Percentiles rank a stretch among this genome's conserved stretches.
phyloP scores from a whole-genome alignment of 2,797 vertebrate genomes.

The Remorina albescens region DNA sequence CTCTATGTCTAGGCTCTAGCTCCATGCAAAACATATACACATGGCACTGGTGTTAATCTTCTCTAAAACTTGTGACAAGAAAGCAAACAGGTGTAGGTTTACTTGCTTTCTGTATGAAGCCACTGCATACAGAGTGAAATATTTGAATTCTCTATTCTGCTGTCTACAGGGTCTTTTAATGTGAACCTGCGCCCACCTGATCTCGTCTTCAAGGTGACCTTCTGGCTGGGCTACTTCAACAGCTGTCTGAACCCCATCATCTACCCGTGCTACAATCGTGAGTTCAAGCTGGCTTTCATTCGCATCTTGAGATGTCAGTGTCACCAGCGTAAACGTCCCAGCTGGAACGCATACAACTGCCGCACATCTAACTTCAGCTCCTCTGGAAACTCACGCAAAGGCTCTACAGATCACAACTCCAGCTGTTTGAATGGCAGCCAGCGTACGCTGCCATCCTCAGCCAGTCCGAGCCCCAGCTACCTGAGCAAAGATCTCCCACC shows the following conservation, averaged over 20 bases:
- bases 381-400: conserved; percentile 86
- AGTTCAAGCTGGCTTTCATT: conserved; percentile 97
- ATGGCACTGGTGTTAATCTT: too few species aligned
- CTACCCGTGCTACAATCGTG: conserved; percentile 97
- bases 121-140: background rate
- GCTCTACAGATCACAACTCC: conserved; percentile 89
- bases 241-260: conserved; percentile 98
- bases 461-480: conserved; percentile 90
- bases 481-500: conserved; percentile 83
- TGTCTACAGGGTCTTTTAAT: conserved; percentile 90
- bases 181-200: conserved; percentile 90
- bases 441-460: conserved; percentile 90
- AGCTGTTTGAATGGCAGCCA: conserved; percentile 92
- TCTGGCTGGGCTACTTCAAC: conserved; percentile 99
- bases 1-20: background rate
- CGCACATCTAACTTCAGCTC: conserved; percentile 90
- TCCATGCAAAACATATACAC: background rate
- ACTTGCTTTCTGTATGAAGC: background rate
- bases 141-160: conserved; percentile 1
- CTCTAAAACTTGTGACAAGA: too few species aligned
- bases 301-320: conserved; percentile 94
- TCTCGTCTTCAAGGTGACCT: conserved; percentile 94
- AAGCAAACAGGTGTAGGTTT: background rate
- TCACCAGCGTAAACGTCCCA: conserved; percentile 86
- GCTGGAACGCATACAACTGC: conserved; percentile 91